phyloP scores from a whole-genome alignment of 2,888 invertebrate species.

The Girardia tigrina region DNA sequence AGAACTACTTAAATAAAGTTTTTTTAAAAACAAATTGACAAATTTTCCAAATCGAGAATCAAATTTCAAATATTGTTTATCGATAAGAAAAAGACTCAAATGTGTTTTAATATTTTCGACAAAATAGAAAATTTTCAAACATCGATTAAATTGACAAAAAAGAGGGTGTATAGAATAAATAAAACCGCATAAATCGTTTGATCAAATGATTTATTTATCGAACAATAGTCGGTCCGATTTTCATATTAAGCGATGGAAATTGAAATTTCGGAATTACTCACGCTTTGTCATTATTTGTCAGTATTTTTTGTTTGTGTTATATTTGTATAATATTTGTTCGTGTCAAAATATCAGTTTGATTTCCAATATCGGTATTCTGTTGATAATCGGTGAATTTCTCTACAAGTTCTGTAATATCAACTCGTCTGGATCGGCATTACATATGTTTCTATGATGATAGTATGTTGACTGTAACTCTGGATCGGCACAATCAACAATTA shows the following conservation, averaged over 20 bases:
- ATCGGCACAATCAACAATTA: background rate
- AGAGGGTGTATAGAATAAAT: background rate
- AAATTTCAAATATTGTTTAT: too few relatives aligned
- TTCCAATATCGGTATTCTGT: too few relatives aligned
- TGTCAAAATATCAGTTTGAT: background rate
- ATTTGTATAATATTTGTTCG: too few relatives aligned
- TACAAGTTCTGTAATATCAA: constrained; percentile 2
- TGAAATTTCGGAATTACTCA: background rate
- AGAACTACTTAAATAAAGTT: too few relatives aligned
- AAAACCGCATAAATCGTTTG: too few relatives aligned
- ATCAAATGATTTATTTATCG: background rate
- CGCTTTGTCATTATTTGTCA: background rate
- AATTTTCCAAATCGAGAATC: too few relatives aligned
- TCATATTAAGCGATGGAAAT: background rate
- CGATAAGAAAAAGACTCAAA: too few relatives aligned
- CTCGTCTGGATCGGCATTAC: background rate
- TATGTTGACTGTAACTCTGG: background rate
- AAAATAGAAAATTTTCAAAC: background rate
- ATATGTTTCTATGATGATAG: background rate
- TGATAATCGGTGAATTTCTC: background rate
- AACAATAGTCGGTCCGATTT: background rate
- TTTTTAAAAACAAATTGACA: too few relatives aligned
- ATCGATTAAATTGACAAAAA: too few relatives aligned
- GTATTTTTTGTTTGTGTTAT: background rate
- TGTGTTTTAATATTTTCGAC: constrained; percentile 8